phyloP scores from a whole-genome alignment of 2,113 vertebrate genomes.

The Pomatostomus ruficeps region DNA sequence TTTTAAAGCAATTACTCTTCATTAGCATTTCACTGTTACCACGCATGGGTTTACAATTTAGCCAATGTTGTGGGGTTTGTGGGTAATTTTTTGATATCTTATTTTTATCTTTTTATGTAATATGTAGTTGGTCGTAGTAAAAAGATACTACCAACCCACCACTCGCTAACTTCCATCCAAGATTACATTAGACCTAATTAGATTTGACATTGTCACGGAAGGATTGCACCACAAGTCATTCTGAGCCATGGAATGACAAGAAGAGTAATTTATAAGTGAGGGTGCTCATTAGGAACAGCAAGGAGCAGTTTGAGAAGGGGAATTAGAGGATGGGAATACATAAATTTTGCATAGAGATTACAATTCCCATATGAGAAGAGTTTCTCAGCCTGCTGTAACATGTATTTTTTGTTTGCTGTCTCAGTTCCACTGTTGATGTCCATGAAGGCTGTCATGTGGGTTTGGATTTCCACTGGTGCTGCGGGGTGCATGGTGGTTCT shows the following conservation, averaged over 20 bases:
- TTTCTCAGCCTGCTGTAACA: not conserved
- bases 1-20: conserved; percentile 36
- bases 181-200: not conserved
- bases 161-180: not conserved
- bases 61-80: not conserved
- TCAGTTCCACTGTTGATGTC: not conserved
- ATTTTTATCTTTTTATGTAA: not conserved
- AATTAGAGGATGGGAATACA: not conserved
- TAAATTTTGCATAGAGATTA: not conserved
- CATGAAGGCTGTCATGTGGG: not conserved
- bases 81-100: not conserved
- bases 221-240: not conserved
- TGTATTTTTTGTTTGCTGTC: not conserved
- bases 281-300: not conserved
- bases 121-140: not conserved
- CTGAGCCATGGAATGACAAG: not conserved
- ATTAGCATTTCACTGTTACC: not conserved
- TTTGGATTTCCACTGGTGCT: not conserved
- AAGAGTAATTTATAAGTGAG: not conserved
- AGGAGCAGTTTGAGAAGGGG: not conserved
- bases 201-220: not conserved
- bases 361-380: not conserved
- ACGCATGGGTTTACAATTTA: not conserved
- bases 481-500: not conserved
- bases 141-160: not conserved